Evolutionary conservation across 2,113 vertebrate genomes (phyloP), one percentile per base, ranked within the genome.

Genomic region (Sebastes schlegelii): DNA sequence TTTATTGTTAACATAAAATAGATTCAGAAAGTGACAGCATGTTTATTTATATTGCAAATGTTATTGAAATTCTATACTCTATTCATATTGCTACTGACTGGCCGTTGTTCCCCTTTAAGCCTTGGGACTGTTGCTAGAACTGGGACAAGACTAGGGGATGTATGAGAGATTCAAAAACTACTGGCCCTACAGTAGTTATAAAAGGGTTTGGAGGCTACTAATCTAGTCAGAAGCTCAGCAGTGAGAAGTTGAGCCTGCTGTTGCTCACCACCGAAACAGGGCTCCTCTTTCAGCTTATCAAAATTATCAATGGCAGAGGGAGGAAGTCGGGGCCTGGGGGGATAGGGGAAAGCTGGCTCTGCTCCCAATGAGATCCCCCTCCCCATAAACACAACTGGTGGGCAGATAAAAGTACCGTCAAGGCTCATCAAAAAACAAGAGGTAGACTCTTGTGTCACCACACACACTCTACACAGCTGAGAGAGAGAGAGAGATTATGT

Each of bases 401-500:
- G 21, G 49, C 60, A 48, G 17, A 72, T 57, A 79, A 26, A 68
- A 42, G 21, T 62, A 23, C 17, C 0, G 9, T 76, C 49, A 14
- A 17, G 63, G 17, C 19, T 68, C 45, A 42, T 4, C 0, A 11
- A 71, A 58, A 90, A 67, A 88, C 68, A 88, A 88, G 86, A 82
- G 14, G 73, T 69, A 67, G 40, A 62, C 0, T 58, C 75, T 73
- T 69, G 16, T 14, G 4, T 71, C 79, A 83, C 43, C 8, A 54
- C 57, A 21, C 45, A 73, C 74, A 43, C 57, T n/a, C 71, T 8
- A 80, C 52, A 51, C 75, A 81, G 75, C 77, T 66, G 86, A 89
- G 23, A 45, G n/a, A 46, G 23, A 46, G 23, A 23, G 16, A 7
- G 21, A 19, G 76, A 89, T 93, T 91, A 92, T 57, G 48, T 71